phyloP scores from a whole-genome alignment of 2,888 invertebrate genomes.

The Mechanitis messenoides region DNA sequence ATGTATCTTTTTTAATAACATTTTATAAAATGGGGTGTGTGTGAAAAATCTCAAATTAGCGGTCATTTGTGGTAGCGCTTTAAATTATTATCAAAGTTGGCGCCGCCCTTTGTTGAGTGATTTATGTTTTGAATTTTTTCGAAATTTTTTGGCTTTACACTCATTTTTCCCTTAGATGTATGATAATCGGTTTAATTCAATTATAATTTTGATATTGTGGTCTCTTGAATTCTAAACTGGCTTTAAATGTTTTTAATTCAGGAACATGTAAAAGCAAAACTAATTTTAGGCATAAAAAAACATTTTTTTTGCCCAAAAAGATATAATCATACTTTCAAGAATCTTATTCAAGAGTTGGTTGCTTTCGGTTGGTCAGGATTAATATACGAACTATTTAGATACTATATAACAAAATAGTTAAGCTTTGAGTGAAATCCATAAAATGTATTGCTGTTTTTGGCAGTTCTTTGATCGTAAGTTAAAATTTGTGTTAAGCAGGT shows the following conservation, averaged over 20 bases:
- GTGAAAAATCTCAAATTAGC: slow-evolving; percentile 72
- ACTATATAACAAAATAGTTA: too few relatives aligned
- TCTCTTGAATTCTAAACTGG: too few relatives aligned
- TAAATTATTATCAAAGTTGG: slow-evolving; percentile 35
- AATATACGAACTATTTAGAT: too few relatives aligned
- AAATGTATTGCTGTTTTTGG: slow-evolving; percentile 21
- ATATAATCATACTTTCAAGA: too few relatives aligned
- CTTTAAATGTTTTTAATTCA: too few relatives aligned
- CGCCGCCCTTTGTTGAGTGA: slow-evolving; percentile 46
- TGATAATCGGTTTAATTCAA: neutral
- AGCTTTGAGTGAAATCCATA: neutral
- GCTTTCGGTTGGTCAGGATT: too few relatives aligned
- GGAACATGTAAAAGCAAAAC: too few relatives aligned
- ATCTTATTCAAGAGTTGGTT: too few relatives aligned
- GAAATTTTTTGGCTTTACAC: neutral
- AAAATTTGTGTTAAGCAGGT: neutral
- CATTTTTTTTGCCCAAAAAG: too few relatives aligned
- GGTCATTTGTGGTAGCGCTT: slow-evolving; percentile 39
- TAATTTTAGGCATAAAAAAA: too few relatives aligned
- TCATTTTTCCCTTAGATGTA: slow-evolving; percentile 4
- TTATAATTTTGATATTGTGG: neutral
- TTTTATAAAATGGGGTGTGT: slow-evolving; percentile 47
- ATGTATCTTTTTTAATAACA: slow-evolving; percentile 17
- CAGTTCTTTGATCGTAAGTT: neutral
- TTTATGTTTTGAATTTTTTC: slow-evolving; percentile 16